Evolutionary conservation across 1,140 invertebrate genomes (phyloP).

Genomic region (Meloidogyne exigua): DNA sequence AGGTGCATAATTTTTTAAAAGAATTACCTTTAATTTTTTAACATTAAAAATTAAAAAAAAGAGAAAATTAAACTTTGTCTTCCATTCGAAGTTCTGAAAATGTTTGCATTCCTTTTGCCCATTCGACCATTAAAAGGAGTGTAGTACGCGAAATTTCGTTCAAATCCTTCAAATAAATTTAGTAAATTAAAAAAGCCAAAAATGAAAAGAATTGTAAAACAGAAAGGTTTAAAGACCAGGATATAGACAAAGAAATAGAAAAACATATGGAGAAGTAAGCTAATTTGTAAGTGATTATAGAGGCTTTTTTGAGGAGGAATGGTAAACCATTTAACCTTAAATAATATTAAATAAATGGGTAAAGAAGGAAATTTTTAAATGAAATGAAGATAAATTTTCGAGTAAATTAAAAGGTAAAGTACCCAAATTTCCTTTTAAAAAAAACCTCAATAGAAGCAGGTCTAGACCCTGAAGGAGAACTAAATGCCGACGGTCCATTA

Average conservation of each 20-base stretch:
- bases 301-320: no score
- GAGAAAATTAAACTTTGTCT: conserved; percentile 48
- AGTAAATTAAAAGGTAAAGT: no score
- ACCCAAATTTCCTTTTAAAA: no score
- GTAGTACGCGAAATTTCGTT: conserved; percentile 62
- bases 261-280: no score
- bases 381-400: no score
- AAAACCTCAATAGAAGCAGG: neutral
- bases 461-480: neutral
- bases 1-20: conserved; percentile 61
- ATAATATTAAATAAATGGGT: no score
- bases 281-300: no score
- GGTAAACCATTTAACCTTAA: no score
- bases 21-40: conserved; percentile 32
- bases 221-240: no score
- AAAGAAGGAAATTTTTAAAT: no score
- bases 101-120: conserved; percentile 54
- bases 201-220: neutral
- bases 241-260: no score
- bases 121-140: conserved; percentile 60
- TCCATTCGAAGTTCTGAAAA: conserved; percentile 51
- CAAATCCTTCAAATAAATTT: conserved; percentile 38
- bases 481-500: conserved; percentile 12
- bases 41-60: conserved; percentile 17
- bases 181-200: neutral